phyloP scores from a whole-genome alignment of 2,888 invertebrate species.

The Drepanosiphum platanoidis region DNA sequence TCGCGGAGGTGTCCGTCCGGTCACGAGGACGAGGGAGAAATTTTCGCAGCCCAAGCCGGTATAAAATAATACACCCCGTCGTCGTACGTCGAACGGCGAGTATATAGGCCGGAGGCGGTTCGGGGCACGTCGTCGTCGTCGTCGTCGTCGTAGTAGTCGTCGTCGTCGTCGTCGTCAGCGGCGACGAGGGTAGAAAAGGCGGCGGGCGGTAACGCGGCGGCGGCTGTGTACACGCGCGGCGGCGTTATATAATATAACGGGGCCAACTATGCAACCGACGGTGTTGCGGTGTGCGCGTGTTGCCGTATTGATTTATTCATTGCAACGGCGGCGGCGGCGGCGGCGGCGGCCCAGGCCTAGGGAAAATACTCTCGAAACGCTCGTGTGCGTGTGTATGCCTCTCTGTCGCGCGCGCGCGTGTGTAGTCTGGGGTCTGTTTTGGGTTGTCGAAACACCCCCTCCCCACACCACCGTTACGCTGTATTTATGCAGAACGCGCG shows the following conservation, averaged over 20 bases:
- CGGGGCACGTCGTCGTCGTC: neutral
- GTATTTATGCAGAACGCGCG: too few species aligned
- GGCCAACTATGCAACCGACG: conserved; percentile 60
- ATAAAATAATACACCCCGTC: neutral
- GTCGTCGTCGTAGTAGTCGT: neutral
- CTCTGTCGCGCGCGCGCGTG: neutral
- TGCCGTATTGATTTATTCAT: conserved; percentile 62
- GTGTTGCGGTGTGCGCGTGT: conserved; percentile 60
- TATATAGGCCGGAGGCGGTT: too few species aligned
- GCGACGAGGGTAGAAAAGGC: neutral
- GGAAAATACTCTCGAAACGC: conserved; percentile 22
- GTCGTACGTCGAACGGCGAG: neutral
- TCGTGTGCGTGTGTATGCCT: neutral
- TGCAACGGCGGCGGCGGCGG: conserved; percentile 48
- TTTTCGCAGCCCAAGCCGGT: too few species aligned
- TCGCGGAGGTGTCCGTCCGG: too few species aligned
- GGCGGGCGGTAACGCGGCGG: neutral
- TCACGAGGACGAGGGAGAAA: too few species aligned
- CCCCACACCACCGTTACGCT: too few species aligned
- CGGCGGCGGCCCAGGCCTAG: conserved; percentile 56
- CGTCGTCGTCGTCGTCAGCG: neutral
- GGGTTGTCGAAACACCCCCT: too few species aligned
- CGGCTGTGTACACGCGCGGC: conserved; percentile 41
- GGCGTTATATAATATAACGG: conserved; percentile 59
- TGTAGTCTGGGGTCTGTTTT: too few species aligned